These are phyloP conservation scores for Amphiura filiformis DNA, from an alignment of 35 echinoderm and acorn worm species.

Conservation along the genomic window DNA sequence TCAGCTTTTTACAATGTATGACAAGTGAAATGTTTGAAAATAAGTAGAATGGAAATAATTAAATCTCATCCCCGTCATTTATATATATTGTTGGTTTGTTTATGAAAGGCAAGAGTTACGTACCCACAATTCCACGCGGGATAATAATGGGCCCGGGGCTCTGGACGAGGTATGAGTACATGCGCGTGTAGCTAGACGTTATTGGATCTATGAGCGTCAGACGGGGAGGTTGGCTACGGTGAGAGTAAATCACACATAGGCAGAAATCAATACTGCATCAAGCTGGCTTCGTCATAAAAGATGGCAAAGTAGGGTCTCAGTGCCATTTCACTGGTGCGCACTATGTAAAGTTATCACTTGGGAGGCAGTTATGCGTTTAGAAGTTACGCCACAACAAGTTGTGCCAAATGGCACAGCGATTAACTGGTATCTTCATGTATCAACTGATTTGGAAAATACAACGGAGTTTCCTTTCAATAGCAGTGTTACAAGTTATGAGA, in stretches of 20 bases:
- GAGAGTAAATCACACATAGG: not conserved
- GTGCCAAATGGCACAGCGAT: not conserved
- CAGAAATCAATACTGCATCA: not conserved
- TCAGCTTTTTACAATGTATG: too few species aligned
- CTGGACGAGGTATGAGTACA: not conserved
- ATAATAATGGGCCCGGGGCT: too few species aligned
- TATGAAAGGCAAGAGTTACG: too few species aligned
- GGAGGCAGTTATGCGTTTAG: not conserved
- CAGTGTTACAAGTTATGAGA: too few species aligned
- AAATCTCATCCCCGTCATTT: too few species aligned
- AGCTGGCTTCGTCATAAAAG: not conserved
- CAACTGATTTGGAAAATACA: not conserved
- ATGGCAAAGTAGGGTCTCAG: not conserved
- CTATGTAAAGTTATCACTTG: not conserved
- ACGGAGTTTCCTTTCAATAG: not conserved
- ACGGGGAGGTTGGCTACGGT: not conserved
- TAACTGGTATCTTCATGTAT: not conserved
- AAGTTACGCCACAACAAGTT: not conserved
- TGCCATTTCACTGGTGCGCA: not conserved
- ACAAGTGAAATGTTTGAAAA: too few species aligned
- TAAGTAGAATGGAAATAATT: too few species aligned
- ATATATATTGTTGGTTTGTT: too few species aligned
- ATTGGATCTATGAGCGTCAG: conserved; percentile 2
- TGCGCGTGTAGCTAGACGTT: not conserved
- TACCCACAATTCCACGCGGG: too few species aligned